Base-by-base conservation (phyloP, 2,113 vertebrate genomes). In the Ptilonorhynchus violaceus region DNA sequence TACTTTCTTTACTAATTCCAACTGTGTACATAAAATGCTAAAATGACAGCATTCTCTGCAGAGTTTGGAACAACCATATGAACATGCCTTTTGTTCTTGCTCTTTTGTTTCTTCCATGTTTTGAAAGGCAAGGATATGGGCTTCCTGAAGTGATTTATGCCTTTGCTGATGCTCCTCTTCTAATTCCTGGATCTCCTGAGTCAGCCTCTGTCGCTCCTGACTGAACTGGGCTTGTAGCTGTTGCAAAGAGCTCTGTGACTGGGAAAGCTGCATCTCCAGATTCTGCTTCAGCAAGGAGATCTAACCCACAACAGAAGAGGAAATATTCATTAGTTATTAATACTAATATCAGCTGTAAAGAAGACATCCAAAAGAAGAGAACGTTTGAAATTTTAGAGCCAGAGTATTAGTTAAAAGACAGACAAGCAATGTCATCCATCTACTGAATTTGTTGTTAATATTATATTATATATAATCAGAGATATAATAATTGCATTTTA, bases 261-360 rank as follows among this genome's bases (percentile, higher is more conserved):
- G 99, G 35, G 99, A 99, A 88, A 99, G 98, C 98, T 99, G 99
- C 98, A 99, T 99, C 98, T 99, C 99, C 98, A 99, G 98, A 63
- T 99, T 99, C 97, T 99, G 99, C 96, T 99, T 99, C 97, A 99
- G 94, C 97, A 99, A 95, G 53, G 99, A 99, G 97, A 99, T 99
- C 99, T 99, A 88, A 16, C 37, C 77, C 95, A 95, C 77, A 92
- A 96, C 67, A 92, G 66, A 96, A 94, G 24, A 81, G 90, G 41
- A 97, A 94, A 97, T 23, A 60, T 33, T 53, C 55, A 30, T 92
- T 88, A 95, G 46, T 67, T 68, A 80, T 46, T 92, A 85, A 85
- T 24, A 73, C 9, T 78, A 93, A 87, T 49, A 73, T 50, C 23
- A 86, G 20, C 46, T 50, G 33, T n/a, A 56, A 52, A 72, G 35